A percentile compares a stretch with the other conserved stretches of the same genome.
Evolutionary conservation across 2,113 vertebrate species (phyloP).

Genomic region (Nothoprocta perdicaria): DNA sequence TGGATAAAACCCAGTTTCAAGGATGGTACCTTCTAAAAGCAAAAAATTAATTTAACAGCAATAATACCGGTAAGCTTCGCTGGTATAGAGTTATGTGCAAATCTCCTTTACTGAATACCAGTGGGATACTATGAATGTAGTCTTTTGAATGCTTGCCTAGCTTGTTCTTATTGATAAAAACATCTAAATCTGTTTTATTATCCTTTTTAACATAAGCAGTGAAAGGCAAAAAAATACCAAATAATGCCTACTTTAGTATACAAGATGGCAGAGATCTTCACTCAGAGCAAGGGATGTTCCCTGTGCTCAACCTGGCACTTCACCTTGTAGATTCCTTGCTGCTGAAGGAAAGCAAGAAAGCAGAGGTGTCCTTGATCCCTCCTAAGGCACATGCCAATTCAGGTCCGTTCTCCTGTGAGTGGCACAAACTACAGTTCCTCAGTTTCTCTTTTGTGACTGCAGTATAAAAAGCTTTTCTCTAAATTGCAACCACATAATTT

Average conservation of each 20-base stretch:
- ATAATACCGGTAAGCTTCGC: background rate
- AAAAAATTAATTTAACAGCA: background rate
- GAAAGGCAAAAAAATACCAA: background rate
- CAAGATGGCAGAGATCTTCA: background rate
- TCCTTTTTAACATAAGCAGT: background rate
- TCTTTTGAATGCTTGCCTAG: background rate
- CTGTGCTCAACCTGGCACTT: background rate
- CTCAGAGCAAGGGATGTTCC: background rate
- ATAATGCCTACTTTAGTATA: background rate
- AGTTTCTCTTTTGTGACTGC: background rate
- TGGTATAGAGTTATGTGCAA: background rate
- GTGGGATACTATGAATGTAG: background rate
- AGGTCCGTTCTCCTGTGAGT: background rate
- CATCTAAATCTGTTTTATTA: no score
- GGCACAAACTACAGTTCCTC: background rate
- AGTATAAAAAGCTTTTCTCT: background rate
- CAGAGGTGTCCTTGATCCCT: background rate
- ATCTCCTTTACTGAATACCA: background rate
- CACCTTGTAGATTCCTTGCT: background rate
- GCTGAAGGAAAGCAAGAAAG: background rate
- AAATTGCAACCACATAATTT: background rate
- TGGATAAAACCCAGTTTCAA: background rate
- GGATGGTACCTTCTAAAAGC: background rate
- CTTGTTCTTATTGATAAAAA: background rate
- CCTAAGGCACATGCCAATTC: background rate